Percentiles rank a stretch among this genome's conserved stretches.
These are phyloP conservation scores for Apteryx mantelli DNA, from an alignment of 2,113 vertebrate species.

Conservation along the genomic window DNA sequence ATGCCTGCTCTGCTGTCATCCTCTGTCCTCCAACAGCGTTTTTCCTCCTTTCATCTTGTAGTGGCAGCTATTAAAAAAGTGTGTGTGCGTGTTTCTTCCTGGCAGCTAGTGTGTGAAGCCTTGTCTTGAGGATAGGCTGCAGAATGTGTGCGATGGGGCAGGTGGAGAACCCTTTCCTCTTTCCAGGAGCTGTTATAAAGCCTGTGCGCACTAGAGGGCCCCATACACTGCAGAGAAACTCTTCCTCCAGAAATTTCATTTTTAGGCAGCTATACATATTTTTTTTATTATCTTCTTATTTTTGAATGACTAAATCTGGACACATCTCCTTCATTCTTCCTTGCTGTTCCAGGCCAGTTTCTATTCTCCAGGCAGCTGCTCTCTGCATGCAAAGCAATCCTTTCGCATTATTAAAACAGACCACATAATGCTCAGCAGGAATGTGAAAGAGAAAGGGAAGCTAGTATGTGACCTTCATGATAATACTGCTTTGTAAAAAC, in stretches of 20 bases:
- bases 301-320: background rate
- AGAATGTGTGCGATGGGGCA: background rate
- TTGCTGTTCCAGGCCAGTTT: background rate
- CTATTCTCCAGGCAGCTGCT: background rate
- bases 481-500: background rate
- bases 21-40: background rate
- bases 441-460: background rate
- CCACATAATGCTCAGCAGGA: fast-evolving
- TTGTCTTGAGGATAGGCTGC: no score
- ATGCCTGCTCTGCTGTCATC: background rate
- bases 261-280: background rate
- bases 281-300: background rate
- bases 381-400: background rate
- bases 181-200: background rate
- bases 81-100: background rate
- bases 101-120: fast-evolving
- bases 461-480: background rate
- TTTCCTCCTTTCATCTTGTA: background rate
- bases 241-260: background rate
- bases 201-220: slow-evolving; percentile 68
- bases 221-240: background rate
- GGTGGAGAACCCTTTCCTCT: background rate
- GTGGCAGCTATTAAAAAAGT: background rate
- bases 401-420: background rate
- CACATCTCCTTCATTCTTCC: background rate